Evolutionary conservation across 2,888 invertebrate genomes (phyloP).

Genomic region (Netelia fuscicornis): DNA sequence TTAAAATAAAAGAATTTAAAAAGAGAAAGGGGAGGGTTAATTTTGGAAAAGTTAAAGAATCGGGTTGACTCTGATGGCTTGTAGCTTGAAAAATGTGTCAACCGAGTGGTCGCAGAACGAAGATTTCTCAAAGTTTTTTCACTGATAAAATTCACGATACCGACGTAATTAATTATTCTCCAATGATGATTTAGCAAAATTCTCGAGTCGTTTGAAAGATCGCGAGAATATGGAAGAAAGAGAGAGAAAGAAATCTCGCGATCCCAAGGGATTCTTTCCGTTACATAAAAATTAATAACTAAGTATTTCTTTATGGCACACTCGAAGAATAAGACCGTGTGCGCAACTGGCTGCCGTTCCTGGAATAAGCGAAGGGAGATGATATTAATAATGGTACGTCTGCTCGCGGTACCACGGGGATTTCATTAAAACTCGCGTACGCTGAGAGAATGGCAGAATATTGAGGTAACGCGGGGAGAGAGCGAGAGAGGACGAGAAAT

Average conservation of each 20-base stretch:
- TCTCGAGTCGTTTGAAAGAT: not conserved
- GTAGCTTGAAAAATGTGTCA: too few species aligned
- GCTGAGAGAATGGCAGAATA: slow-evolving; percentile 69
- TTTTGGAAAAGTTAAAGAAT: too few species aligned
- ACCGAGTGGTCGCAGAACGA: too few species aligned
- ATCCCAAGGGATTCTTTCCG: slow-evolving; percentile 45
- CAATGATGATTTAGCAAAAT: not conserved
- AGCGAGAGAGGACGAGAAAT: slow-evolving; percentile 69
- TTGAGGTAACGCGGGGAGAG: slow-evolving; percentile 67
- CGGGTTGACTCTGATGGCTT: too few species aligned
- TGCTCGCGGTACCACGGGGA: slow-evolving; percentile 77
- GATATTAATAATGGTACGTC: slow-evolving; percentile 83
- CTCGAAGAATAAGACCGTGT: slow-evolving; percentile 77
- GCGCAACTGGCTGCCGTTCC: not conserved
- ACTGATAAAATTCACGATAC: not conserved
- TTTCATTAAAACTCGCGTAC: slow-evolving; percentile 81
- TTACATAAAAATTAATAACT: slow-evolving; percentile 82
- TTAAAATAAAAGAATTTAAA: too few species aligned
- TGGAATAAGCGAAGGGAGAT: slow-evolving; percentile 65
- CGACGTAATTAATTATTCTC: slow-evolving; percentile 11
- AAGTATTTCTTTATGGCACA: slow-evolving; percentile 82
- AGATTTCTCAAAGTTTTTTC: too few species aligned
- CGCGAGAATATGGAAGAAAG: not conserved
- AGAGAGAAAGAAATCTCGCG: slow-evolving; percentile 22
- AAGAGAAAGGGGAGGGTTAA: too few species aligned